phyloP scores from a whole-genome alignment of 2,888 invertebrate genomes.

The Crocallis elinguaria region DNA sequence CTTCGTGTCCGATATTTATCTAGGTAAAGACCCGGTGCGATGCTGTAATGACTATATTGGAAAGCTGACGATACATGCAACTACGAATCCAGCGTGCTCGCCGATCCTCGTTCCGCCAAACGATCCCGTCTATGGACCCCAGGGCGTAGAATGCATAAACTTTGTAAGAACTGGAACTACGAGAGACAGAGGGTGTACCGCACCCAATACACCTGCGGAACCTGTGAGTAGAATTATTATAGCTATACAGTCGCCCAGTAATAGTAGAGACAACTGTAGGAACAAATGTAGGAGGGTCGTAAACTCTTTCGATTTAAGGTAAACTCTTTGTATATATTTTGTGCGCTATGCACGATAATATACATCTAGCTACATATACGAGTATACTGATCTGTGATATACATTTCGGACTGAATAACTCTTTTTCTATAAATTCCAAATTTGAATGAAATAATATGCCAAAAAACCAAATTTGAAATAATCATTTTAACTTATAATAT shows the following conservation, averaged over 20 bases:
- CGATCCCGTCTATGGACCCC: constrained; percentile 74
- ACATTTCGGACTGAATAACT: no score
- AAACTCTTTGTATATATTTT: no score
- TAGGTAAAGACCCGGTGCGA: constrained; percentile 64
- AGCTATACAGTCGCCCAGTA: no score
- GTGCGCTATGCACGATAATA: no score
- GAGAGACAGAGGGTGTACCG: constrained; percentile 87
- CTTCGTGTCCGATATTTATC: no score
- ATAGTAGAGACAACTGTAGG: no score
- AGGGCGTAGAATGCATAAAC: constrained; percentile 88
- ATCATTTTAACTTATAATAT: background rate
- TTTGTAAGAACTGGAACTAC: constrained; percentile 89
- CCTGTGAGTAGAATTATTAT: constrained; percentile 81
- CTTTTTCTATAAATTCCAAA: no score
- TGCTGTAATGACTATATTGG: constrained; percentile 75
- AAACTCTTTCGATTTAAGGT: no score
- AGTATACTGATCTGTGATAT: no score
- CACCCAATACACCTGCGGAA: constrained; percentile 87
- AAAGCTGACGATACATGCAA: constrained; percentile 54
- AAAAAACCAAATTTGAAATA: no score
- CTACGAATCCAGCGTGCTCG: constrained; percentile 66
- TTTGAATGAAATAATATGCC: background rate
- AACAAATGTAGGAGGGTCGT: no score
- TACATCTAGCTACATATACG: no score
- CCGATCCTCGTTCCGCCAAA: constrained; percentile 68